These are phyloP conservation scores for Rhodeus uyekii DNA, from an alignment of 2,797 vertebrate species.

Conservation along the genomic window DNA sequence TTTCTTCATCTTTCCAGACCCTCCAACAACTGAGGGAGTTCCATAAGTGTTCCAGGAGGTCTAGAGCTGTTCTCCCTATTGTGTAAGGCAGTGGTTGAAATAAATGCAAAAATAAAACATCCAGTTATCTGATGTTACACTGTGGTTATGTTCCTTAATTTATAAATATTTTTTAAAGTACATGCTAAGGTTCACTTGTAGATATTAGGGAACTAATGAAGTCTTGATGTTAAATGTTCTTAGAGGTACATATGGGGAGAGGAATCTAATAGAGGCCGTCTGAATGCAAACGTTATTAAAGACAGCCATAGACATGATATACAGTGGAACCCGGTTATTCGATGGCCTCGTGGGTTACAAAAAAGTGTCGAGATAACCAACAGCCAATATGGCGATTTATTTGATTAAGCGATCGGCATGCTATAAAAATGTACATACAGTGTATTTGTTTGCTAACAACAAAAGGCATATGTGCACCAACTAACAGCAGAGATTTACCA, in stretches of 20 bases:
- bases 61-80: slow-evolving; percentile 47
- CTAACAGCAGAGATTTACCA: too few relatives aligned
- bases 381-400: too few relatives aligned
- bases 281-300: background rate
- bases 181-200: background rate
- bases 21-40: slow-evolving; percentile 79
- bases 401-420: too few relatives aligned
- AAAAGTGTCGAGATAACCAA: too few relatives aligned
- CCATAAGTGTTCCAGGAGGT: slow-evolving; percentile 55
- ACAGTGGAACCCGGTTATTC: too few relatives aligned
- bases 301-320: too few relatives aligned
- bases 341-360: too few relatives aligned
- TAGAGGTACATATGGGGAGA: too few relatives aligned
- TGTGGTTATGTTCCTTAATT: background rate
- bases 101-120: slow-evolving; percentile 58
- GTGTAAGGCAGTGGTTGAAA: slow-evolving; percentile 63
- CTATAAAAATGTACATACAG: too few relatives aligned
- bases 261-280: background rate
- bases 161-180: background rate
- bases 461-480: too few relatives aligned
- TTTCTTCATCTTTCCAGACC: slow-evolving; percentile 67
- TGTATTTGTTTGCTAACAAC: too few relatives aligned
- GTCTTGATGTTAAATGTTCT: background rate
- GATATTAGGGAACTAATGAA: background rate
- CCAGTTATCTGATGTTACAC: background rate